Evolutionary conservation across 1,140 invertebrate species (phyloP).

Genomic region (Metaphire vulgaris): DNA sequence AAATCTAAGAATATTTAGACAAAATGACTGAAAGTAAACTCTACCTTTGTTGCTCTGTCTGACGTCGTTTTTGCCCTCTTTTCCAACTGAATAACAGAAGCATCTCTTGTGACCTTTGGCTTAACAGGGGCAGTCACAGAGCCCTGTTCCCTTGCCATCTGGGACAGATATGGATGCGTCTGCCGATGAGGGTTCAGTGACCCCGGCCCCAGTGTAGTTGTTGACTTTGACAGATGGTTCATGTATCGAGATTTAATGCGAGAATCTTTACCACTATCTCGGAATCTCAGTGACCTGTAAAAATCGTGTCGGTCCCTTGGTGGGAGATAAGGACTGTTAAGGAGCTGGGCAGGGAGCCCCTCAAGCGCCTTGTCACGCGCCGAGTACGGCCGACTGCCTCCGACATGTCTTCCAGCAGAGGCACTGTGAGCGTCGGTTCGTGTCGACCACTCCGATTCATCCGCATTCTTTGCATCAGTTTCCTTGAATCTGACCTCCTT

Average conservation of each 20-base stretch:
- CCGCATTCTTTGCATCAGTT: not conserved
- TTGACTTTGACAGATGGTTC: not conserved
- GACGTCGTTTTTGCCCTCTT: conserved; percentile 23
- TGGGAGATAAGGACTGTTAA: conserved; percentile 27
- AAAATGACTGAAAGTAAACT: too few species aligned
- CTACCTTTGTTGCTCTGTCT: conserved; percentile 26
- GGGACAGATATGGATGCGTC: conserved; percentile 13
- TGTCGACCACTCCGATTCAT: not conserved
- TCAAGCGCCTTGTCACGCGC: not conserved
- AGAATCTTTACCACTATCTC: not conserved
- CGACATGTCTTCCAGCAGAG: not conserved
- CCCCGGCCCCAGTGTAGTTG: not conserved
- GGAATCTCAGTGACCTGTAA: not conserved
- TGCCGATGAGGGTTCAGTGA: not conserved
- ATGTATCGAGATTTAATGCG: not conserved
- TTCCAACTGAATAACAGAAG: conserved; percentile 12
- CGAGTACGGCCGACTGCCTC: not conserved
- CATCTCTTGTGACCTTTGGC: conserved; percentile 12
- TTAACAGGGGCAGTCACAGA: not conserved
- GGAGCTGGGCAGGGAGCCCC: conserved; percentile 16
- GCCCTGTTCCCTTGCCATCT: not conserved
- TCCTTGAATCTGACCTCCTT: conserved; percentile 7
- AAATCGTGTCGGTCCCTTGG: not conserved
- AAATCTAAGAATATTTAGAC: too few species aligned
- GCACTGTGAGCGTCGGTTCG: not conserved